Base-by-base conservation (phyloP, 2,797 vertebrate genomes). In the Sebastes glaucus region DNA sequence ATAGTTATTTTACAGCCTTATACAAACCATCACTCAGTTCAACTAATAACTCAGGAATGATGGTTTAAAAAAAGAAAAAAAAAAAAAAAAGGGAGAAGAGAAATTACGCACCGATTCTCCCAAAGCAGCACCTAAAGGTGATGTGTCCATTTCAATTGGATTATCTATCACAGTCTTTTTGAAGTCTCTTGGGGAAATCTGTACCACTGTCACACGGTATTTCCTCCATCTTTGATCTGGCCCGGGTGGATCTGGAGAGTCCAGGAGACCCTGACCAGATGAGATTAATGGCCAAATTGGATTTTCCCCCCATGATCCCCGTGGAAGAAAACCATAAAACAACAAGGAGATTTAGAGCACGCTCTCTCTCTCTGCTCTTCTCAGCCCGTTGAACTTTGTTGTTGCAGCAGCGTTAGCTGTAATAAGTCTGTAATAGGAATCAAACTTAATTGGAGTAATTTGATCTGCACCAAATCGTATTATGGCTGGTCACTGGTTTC, bases 141-240 rank as follows among this genome's bases (percentile, higher is more conserved):
- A 92, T 33, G 92, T 86, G 91, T 91, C 90, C 90, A 85, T 88
- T 87, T 87, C 88, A 61, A 92, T 89, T 78, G 93, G 95, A 95
- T 95, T 93, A 95, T 90, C 90, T 64, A 10, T 79, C 11, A 16
- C 79, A 76, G 84, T 32, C 88, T 91, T 87, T 94, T 94, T 93
- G 90, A 94, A 94, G 94, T 93, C 77, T 78, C 75, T 72, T 4
- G 65, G 64, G 77, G 78, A 86, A 90, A 93, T 93, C 86, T 89
- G 92, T 22, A 80, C 87, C 81, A 81, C 88, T 92, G 95, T 95
- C 95, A 91, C 83, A 53, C 25, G 11, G 57, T 3, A 85, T 95
- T 95, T 94, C 89, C 92, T 87, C 82, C 60, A 92, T 86, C 95
- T 96, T 96, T 96, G 94, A 96, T 96, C 94, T 77, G 76, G 46